These are phyloP conservation scores for Chrosomus eos DNA, from an alignment of 2,797 vertebrate species.

Conservation along the genomic window DNA sequence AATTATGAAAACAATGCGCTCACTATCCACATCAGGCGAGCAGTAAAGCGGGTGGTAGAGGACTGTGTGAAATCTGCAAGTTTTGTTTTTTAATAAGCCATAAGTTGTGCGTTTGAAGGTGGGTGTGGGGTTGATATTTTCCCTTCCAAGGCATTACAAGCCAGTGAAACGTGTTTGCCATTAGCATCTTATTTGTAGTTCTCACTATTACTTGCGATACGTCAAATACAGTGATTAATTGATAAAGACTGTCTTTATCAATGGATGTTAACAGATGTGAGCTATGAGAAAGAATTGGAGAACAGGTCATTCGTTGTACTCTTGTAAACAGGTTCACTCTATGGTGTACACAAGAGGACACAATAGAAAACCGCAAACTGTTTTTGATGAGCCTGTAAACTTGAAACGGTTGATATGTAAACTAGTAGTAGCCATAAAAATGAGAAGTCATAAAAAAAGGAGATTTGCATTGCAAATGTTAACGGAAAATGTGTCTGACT, in stretches of 20 bases:
- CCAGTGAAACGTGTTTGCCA: neutral
- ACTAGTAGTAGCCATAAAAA: slow-evolving; percentile 36
- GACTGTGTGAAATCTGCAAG: slow-evolving; percentile 19
- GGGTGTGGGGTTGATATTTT: neutral
- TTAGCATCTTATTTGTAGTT: neutral
- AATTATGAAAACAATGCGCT: slow-evolving; percentile 40
- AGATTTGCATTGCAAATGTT: slow-evolving; percentile 60
- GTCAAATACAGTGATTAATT: neutral
- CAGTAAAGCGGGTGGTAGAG: slow-evolving; percentile 16
- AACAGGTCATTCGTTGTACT: neutral
- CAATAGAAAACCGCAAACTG: slow-evolving; percentile 48
- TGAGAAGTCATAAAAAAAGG: slow-evolving; percentile 24
- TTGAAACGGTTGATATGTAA: slow-evolving; percentile 51
- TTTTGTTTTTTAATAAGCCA: slow-evolving; percentile 13
- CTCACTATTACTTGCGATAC: neutral
- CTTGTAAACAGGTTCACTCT: neutral
- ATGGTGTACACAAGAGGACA: neutral
- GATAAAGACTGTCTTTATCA: neutral
- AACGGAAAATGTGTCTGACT: slow-evolving; percentile 37
- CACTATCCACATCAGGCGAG: slow-evolving; percentile 18
- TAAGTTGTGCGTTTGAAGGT: neutral
- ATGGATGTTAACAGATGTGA: neutral
- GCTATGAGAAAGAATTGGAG: neutral
- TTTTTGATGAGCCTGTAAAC: slow-evolving; percentile 37
- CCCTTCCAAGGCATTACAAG: neutral